phyloP scores from a whole-genome alignment of 2,797 vertebrate species.

The Oreortyx pictus region DNA sequence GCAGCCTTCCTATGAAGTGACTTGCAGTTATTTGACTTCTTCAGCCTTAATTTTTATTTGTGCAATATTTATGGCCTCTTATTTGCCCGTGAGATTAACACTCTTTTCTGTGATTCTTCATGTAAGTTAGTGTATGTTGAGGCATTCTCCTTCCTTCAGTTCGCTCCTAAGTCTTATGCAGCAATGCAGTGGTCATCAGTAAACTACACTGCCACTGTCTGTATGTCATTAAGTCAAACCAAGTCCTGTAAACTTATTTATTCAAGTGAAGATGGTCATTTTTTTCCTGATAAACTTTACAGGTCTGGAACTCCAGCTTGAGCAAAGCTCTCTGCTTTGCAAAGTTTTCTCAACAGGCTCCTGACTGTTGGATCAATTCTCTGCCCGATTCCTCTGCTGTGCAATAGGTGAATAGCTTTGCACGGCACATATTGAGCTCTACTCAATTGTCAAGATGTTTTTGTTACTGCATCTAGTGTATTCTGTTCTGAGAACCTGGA shows the following conservation, averaged over 20 bases:
- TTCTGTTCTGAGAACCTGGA: neutral
- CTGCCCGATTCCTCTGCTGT: neutral
- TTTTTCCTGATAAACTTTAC: rapidly evolving
- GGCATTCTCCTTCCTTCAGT: neutral
- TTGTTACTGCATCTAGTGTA: neutral
- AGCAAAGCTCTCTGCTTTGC: neutral
- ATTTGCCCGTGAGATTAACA: neutral
- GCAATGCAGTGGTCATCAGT: neutral
- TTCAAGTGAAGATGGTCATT: rapidly evolving
- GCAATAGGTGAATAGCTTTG: neutral
- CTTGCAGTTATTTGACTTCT: rapidly evolving
- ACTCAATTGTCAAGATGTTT: neutral
- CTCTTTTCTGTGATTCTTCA: neutral
- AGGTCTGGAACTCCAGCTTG: neutral
- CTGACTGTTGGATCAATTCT: neutral
- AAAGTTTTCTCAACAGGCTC: neutral
- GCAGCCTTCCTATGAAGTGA: neutral
- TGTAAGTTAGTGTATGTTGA: neutral
- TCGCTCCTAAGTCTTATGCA: neutral
- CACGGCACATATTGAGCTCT: neutral
- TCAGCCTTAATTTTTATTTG: neutral
- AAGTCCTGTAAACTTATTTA: neutral
- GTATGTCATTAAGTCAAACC: neutral
- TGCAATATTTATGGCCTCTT: neutral
- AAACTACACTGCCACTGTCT: neutral